Evolutionary conservation across 2,888 invertebrate genomes (phyloP), one percentile per base, ranked within the genome.

Genomic region (Pelosia muscerda): DNA sequence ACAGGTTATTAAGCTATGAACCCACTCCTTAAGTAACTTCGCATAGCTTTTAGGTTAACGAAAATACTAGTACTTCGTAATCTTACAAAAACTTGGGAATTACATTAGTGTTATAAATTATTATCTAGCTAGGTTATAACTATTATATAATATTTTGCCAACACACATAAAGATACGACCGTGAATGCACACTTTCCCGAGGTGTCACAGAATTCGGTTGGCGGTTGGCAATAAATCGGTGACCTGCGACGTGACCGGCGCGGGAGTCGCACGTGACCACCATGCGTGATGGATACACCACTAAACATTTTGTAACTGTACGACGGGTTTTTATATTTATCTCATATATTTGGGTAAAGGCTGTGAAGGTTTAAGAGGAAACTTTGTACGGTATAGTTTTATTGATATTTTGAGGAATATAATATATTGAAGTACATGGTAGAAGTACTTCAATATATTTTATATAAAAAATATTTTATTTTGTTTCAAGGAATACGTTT

Each of bases 171-270:
- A 61, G 57, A 61, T 60, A 53, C 22, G 34, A 25, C 55, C 34
- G 26, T 38, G 31, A 62, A 34, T 54, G 34, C 57, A 63, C 75
- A 84, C 81, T 88, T 88, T 89, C 88, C 78, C 81, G 74, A 77
- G 76, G 76, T 73, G 77, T 78, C 79, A 81, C 85, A 84, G 80
- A 86, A 82, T 87, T 88, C 82, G 85, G 86, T 84, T 81, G 77
- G 82, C 82, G 76, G 81, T 78, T 77, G 75, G 83, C 85, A 79
- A 90, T 92, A 91, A 92, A 91, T 91, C 84, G 81, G 85, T 74
- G 76, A 76, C 81, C 69, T 68, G 80, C 62, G 76, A 90, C 90
- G 90, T 90, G 90, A 89, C 88, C 86, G 83, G 76, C 81, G 83
- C 80, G 75, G 34, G 80, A 70, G 75, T 70, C 72, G 67, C 79